Percentiles rank a stretch among this genome's conserved stretches.
Evolutionary conservation across 2,888 invertebrate genomes (phyloP).

Genomic region (Eupithecia insigniata): DNA sequence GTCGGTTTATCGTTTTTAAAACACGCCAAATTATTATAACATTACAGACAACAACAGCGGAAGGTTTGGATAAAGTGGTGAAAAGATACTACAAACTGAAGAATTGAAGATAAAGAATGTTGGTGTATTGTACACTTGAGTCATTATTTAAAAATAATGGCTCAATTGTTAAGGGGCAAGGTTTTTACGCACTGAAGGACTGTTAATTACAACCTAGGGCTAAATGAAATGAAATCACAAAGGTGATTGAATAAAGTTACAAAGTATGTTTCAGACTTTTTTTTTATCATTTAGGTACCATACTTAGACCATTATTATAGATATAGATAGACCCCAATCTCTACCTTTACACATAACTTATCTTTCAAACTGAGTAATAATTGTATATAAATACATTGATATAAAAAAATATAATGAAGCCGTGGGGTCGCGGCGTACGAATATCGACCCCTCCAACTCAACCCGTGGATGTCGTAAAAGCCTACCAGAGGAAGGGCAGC

Average conservation of each 20-base stretch:
- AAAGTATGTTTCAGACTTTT: neutral
- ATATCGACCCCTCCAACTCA: too few relatives aligned
- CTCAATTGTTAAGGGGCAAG: neutral
- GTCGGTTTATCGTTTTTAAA: too few relatives aligned
- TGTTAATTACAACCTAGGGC: neutral
- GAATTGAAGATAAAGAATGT: constrained; percentile 41
- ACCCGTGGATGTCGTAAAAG: too few relatives aligned
- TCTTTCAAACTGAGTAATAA: too few relatives aligned
- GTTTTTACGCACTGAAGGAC: neutral
- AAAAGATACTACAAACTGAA: constrained; percentile 59
- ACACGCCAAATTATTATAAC: too few relatives aligned
- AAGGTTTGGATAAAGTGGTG: constrained; percentile 60
- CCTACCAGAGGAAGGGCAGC: too few relatives aligned
- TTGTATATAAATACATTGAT: too few relatives aligned
- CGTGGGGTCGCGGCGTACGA: too few relatives aligned
- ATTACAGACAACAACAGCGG: constrained; percentile 71
- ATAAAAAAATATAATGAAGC: too few relatives aligned
- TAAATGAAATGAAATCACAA: neutral
- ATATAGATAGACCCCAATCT: too few relatives aligned
- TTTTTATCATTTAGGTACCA: neutral
- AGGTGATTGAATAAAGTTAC: neutral
- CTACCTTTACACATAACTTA: too few relatives aligned
- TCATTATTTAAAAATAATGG: neutral
- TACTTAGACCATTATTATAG: too few relatives aligned
- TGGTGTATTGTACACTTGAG: neutral